phyloP scores from a whole-genome alignment of 2,113 vertebrate species.

The Crocuta crocuta region DNA sequence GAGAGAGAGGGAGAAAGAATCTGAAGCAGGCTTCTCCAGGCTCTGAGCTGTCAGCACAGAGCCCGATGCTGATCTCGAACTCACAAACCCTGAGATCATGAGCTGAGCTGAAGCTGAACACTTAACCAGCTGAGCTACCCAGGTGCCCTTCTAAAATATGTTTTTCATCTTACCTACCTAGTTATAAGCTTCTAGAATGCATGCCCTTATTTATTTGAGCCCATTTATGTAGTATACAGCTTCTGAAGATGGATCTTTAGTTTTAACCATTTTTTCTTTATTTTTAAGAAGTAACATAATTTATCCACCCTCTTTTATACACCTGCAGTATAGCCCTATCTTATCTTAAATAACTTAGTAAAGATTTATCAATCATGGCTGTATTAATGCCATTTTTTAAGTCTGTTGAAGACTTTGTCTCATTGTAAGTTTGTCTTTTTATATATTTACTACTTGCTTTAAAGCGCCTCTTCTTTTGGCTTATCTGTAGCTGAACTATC shows the following conservation, averaged over 20 bases:
- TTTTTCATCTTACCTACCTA: background rate
- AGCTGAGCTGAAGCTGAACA: no score
- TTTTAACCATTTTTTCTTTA: background rate
- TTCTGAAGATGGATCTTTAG: background rate
- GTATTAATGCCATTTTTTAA: background rate
- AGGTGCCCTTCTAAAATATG: no score
- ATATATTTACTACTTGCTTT: background rate
- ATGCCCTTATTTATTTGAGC: background rate
- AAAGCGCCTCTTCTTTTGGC: background rate
- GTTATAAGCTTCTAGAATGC: background rate
- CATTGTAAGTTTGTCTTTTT: background rate
- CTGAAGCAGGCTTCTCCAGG: no score
- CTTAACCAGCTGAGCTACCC: no score
- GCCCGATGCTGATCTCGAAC: no score
- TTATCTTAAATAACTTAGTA: background rate
- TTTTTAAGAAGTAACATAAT: background rate
- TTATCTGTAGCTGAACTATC: background rate
- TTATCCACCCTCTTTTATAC: background rate
- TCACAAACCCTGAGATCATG: no score
- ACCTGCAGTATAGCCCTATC: background rate
- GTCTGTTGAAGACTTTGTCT: background rate
- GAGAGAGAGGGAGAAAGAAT: no score
- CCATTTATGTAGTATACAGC: background rate
- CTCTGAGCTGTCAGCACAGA: no score
- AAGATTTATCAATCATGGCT: background rate